Evolutionary conservation across 2,113 vertebrate species (phyloP).

Genomic region (Hemichromis elongatus): DNA sequence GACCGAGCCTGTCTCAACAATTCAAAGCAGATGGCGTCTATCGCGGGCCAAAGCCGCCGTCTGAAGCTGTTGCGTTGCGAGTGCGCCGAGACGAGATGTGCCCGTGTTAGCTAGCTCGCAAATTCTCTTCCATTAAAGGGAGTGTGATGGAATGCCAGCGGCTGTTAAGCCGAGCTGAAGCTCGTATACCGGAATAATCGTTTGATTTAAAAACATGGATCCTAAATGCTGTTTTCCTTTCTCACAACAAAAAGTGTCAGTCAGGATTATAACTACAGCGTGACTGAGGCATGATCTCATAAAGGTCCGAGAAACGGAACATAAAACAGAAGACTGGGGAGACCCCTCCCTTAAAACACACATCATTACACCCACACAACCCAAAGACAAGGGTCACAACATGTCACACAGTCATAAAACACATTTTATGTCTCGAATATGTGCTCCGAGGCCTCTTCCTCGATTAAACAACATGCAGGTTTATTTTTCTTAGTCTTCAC

Average conservation of each 20-base stretch:
- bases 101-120: conserved; percentile 1
- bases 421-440: not conserved
- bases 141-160: conserved; percentile 13
- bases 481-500: not conserved
- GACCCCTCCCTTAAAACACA: conserved; percentile 1
- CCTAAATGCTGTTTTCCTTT: conserved; percentile 23
- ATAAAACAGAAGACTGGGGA: conserved; percentile 19
- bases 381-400: not conserved
- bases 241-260: conserved; percentile 2
- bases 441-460: not conserved
- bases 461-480: not conserved
- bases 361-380: not conserved
- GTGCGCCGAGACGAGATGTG: not conserved
- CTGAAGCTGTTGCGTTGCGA: not conserved
- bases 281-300: conserved; percentile 21
- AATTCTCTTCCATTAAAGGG: conserved; percentile 39
- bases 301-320: conserved; percentile 17
- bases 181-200: conserved; percentile 1
- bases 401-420: not conserved
- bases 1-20: conserved; percentile 41
- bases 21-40: conserved; percentile 59
- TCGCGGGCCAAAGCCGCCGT: not conserved
- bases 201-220: conserved; percentile 33
- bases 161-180: conserved; percentile 4
- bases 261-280: conserved; percentile 4